Base-by-base conservation (phyloP, 2,888 invertebrate genomes). In the Fragum fragum region DNA sequence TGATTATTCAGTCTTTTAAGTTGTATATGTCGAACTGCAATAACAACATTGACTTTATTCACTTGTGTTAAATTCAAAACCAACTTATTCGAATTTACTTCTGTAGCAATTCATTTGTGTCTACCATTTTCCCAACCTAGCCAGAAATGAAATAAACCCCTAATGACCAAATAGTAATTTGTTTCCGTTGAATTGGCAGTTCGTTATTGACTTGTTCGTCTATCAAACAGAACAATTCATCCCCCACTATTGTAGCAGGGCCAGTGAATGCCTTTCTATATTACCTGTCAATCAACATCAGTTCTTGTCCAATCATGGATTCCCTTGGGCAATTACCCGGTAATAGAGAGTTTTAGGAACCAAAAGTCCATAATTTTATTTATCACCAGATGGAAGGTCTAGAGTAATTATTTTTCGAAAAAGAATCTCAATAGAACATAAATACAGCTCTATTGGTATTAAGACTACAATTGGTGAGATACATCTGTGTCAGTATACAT, bases 131-230 rank as follows among this genome's bases (percentile, higher is more conserved):
- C 14, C 47, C 47, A 47, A 16, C 16, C 32, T 9, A 36, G 32
- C 32, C 3, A 3, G 9, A 36, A 36, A 36, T 47, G 16, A 47
- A 47, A 47, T 47, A 1, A 47, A 18, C 47, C n/a, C 47, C n/a
- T 47, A 47, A 47, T 47, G 47, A 47, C 47, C 47, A 47, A 9
- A 47, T 47, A 47, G 47, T 47, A 47, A 36, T 47, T n/a, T 47
- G 47, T 47, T 47, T 47, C 47, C 47, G 47, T 47, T n/a, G 32
- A 47, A 9, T 47, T 3, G 47, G 47, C 47, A 3, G 7, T 16
- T n/a, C 32, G 32, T 36, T 36, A n/a, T 47, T 47, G 47, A 47
- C 47, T 1, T 47, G 47, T 47, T 36, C 47, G 14, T 47, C 47
- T 18, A 47, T 18, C 47, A 14, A 47, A 47, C 47, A 47, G 47